These are phyloP conservation scores for Notolepis coatsorum DNA, from an alignment of 2,797 vertebrate genomes.

Conservation along the genomic window DNA sequence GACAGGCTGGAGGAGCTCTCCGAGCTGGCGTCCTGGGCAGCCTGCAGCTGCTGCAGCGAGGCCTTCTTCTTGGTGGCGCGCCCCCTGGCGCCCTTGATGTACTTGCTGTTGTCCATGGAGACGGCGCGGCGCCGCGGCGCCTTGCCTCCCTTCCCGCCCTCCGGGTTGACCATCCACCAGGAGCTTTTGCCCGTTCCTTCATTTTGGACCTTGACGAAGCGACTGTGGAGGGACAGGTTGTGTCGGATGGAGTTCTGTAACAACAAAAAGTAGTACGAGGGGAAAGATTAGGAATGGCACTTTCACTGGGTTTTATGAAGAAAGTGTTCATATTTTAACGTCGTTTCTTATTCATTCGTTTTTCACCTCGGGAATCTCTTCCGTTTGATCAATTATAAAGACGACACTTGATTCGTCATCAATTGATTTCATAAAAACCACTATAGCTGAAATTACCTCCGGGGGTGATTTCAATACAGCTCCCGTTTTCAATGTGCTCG, in stretches of 20 bases:
- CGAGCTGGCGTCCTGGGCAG: constrained; percentile 85
- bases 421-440: too few relatives aligned
- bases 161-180: constrained; percentile 99
- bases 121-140: constrained; percentile 92
- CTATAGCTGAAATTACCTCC: too few relatives aligned
- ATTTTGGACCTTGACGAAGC: constrained; percentile 97
- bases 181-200: constrained; percentile 98
- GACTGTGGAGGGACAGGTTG: constrained; percentile 97
- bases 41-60: constrained; percentile 90
- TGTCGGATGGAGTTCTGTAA: constrained; percentile 97
- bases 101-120: constrained; percentile 99
- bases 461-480: too few relatives aligned
- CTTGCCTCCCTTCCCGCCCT: constrained; percentile 96
- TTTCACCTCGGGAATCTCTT: too few relatives aligned
- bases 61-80: constrained; percentile 96
- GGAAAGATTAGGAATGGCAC: not conserved
- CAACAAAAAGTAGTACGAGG: constrained; percentile 6
- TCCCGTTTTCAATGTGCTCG: too few relatives aligned
- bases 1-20: constrained; percentile 93
- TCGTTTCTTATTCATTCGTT: too few relatives aligned
- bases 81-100: constrained; percentile 93
- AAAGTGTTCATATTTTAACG: too few relatives aligned
- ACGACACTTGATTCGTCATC: too few relatives aligned
- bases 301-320: not conserved
- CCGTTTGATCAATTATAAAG: too few relatives aligned